Base-by-base conservation (phyloP, 2,113 vertebrate genomes). In the Hypomesus transpacificus region DNA sequence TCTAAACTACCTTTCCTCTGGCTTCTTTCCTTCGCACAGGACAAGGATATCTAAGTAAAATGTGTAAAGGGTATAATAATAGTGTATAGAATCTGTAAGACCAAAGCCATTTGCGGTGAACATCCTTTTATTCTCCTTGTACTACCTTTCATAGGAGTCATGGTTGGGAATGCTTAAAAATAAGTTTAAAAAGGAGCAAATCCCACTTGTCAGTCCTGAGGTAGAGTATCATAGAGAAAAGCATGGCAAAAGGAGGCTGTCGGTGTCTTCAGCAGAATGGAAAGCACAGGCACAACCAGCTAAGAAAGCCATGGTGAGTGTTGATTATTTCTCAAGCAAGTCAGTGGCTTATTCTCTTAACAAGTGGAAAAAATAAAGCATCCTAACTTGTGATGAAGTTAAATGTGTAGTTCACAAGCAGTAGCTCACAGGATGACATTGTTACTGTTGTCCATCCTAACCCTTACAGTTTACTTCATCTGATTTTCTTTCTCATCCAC, bases 261-360 rank as follows among this genome's bases (percentile, higher is more conserved):
- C 59, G 59, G 59, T 61, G 59, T 61, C 59, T 61, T 61, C 59
- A 61, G 59, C 59, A 24, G 22, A 53, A 53, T 53, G 59, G 20
- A 22, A 61, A 61, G 2, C 59, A 61, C 59, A 24, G 59, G 8
- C 59, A 53, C 52, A 53, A 61, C 59, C 59, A 61, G 59, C 59
- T 20, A 61, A 61, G 21, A 61, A 61, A 61, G 59, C 59, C 6
- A 61, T 26, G 22, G 52, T 53, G 52, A 53, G 9, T 53, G 52
- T 53, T 53, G 52, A 53, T 53, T 53, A 53, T 53, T 53, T 2
- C 52, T 3, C 52, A 53, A 53, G 52, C 52, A 53, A 53, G 52
- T 53, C 52, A 53, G 2, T 53, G 52, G 52, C 52, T 53, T 53
- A 53, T 53, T 53, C 2, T 22, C 21, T 22, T 26, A 21, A 26